Evolutionary conservation across 2,113 vertebrate genomes (phyloP), one percentile per base, ranked within the genome.

Genomic region (Megaceryle torquata): DNA sequence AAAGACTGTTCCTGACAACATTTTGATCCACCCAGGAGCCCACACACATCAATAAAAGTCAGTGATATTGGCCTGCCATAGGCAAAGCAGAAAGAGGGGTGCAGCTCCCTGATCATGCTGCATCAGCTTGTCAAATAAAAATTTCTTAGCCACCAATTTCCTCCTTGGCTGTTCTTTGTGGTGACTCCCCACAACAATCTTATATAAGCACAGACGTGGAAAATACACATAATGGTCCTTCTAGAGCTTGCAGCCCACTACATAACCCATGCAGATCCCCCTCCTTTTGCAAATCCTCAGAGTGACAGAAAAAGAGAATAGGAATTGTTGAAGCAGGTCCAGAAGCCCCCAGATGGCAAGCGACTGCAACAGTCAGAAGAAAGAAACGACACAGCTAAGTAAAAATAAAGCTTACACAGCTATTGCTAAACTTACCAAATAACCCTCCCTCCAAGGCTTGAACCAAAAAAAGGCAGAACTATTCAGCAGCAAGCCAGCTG

Each of bases 271-370:
- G 29, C 65, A 53, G 61, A 81, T 92, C 83, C 50, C 33, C 35
- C 33, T 84, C 61, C 77, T 90, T 78, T 75, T 80, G 50, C 53
- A 96, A 97, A 97, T 91, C 50, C 72, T 95, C 22, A 63, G 72
- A 97, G 76, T 79, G 93, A 85, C 78, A 93, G 50, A 88, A 96
- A 96, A 97, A 96, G 83, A 53, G 78, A 92, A 74, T 25, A 89
- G 33, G 19, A 93, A 93, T 96, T 96, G 95, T 61, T 96, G 95
- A 95, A 81, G 83, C 93, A 96, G 85, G 71, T 91, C 94, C 93
- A 89, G 95, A 96, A 97, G 96, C 85, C 89, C 97, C 83, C 96
- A 97, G 92, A 97, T 95, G 86, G 93, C 82, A 90, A 93, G 95
- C 17, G 28, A 91, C 48, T 71, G 57, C 57, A 96, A 74, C 70